phyloP scores from a whole-genome alignment of 2,113 vertebrate genomes.

The Rhinolophus ferrumequinum region DNA sequence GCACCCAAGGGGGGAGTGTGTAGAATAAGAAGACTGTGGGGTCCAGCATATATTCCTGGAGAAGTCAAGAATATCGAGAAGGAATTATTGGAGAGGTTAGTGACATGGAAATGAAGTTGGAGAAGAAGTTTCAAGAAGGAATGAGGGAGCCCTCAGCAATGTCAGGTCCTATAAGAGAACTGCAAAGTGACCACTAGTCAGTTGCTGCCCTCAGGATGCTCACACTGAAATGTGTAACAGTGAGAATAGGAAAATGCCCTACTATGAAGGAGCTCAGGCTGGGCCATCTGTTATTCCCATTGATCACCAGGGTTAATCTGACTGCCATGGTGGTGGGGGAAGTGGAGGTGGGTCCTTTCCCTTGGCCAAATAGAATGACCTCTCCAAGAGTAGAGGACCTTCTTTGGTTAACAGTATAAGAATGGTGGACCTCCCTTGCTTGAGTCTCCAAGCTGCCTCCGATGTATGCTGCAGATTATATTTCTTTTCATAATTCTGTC shows the following conservation, averaged over 20 bases:
- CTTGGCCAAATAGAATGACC: neutral
- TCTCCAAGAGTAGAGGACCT: neutral
- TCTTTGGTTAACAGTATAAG: slow-evolving; percentile 18
- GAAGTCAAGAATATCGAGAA: neutral
- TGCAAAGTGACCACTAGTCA: neutral
- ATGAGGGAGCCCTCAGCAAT: neutral
- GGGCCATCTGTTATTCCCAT: neutral
- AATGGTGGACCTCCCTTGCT: neutral
- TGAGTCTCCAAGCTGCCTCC: neutral
- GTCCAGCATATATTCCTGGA: neutral
- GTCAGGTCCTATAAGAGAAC: neutral
- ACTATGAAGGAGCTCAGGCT: neutral
- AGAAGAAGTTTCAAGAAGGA: neutral
- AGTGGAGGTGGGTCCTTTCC: neutral
- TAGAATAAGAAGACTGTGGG: neutral
- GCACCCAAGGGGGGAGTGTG: neutral
- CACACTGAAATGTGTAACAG: neutral
- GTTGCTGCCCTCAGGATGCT: neutral
- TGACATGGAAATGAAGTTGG: neutral
- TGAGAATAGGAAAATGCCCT: neutral
- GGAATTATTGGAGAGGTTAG: neutral
- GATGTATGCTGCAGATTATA: neutral
- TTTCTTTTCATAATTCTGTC: neutral
- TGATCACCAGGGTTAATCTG: neutral
- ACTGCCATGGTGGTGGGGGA: neutral